Percentiles rank a stretch among this genome's conserved stretches.
These are phyloP conservation scores for Genyomyrus donnyi DNA, from an alignment of 2,113 vertebrate species.

Conservation along the genomic window DNA sequence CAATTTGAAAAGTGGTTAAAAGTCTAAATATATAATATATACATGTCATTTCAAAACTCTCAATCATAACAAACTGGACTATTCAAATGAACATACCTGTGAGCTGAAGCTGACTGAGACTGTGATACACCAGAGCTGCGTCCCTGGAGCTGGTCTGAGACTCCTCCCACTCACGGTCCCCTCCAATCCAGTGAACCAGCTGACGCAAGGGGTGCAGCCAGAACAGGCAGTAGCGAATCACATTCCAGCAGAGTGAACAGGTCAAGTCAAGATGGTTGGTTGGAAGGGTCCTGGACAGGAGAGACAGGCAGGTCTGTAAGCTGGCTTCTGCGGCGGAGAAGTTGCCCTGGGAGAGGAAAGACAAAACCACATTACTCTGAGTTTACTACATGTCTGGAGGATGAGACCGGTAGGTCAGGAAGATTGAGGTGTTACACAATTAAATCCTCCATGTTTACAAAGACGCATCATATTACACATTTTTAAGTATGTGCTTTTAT, in stretches of 20 bases:
- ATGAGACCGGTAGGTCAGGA: neutral
- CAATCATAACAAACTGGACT: neutral
- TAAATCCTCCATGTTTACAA: neutral
- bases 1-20: neutral
- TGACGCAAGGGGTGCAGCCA: conserved; percentile 80
- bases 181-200: conserved; percentile 80
- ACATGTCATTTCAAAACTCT: neutral
- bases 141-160: conserved; percentile 80
- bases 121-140: conserved; percentile 84
- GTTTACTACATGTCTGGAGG: neutral
- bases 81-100: conserved; percentile 64
- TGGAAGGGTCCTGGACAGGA: conserved; percentile 79
- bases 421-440: neutral
- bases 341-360: conserved; percentile 64
- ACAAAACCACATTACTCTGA: neutral
- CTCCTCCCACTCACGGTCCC: conserved; percentile 79
- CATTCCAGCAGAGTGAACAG: conserved; percentile 91
- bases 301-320: conserved; percentile 80
- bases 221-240: conserved; percentile 87
- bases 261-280: conserved; percentile 76
- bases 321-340: conserved; percentile 75
- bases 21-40: neutral
- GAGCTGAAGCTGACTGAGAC: conserved; percentile 87
- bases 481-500: neutral
- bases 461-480: neutral